Conservation (phyloP, 2,113 vertebrate genomes). For the Eclectus roratus region DNA sequence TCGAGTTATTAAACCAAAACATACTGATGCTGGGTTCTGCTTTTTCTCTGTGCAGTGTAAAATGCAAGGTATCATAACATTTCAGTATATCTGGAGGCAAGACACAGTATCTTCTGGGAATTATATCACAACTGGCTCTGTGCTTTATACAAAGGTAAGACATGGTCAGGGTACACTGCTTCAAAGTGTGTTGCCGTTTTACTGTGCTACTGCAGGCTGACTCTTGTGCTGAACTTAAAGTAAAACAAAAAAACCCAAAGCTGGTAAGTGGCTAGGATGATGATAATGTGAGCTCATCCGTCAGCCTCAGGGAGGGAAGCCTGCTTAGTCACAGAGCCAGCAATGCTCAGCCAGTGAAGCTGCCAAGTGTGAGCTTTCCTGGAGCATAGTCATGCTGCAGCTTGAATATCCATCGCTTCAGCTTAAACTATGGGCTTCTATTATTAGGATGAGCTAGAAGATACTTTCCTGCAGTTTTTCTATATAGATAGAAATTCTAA, state of each 20-base stretch:
- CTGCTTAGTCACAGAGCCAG: conserved; percentile 34
- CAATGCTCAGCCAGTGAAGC: neutral
- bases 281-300: conserved; percentile 36
- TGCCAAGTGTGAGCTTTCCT: conserved; percentile 37
- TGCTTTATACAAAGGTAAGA: neutral
- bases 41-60: neutral
- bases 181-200: neutral
- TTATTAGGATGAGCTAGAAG: neutral
- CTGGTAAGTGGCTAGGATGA: neutral
- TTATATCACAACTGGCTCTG: neutral
- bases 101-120: neutral
- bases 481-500: neutral
- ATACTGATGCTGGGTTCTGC: neutral
- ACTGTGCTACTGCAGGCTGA: neutral
- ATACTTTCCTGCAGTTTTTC: neutral
- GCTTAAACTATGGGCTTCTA: neutral
- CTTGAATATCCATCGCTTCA: neutral
- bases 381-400: conserved; percentile 17
- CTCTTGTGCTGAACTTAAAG: conserved; percentile 6
- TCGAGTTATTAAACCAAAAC: neutral
- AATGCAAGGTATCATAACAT: neutral
- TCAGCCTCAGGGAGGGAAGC: conserved; percentile 14
- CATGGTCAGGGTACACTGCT: neutral
- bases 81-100: neutral
- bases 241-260: neutral